A percentile compares a stretch with the other conserved stretches of the same genome.
These are phyloP conservation scores for Diglossa brunneiventris DNA, from an alignment of 2,113 vertebrate genomes.

Conservation along the genomic window DNA sequence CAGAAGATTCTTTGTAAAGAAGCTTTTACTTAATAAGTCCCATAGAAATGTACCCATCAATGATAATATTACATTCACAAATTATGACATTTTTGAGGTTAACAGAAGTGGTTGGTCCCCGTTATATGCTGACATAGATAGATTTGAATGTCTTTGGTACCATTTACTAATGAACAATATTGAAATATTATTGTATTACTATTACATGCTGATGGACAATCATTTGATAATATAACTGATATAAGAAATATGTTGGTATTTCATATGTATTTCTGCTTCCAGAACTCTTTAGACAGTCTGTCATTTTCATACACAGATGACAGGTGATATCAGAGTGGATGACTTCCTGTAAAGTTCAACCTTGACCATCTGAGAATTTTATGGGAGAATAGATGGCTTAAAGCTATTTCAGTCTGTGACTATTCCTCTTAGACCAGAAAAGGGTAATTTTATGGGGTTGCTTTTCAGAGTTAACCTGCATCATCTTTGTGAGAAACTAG, in stretches of 20 bases:
- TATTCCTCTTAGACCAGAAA: not conserved
- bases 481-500: not conserved
- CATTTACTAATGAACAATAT: not conserved
- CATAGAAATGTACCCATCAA: not conserved
- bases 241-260: not conserved
- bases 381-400: not conserved
- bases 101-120: not conserved
- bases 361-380: not conserved
- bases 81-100: not conserved
- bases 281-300: not conserved
- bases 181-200: not conserved
- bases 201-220: not conserved
- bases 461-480: not conserved
- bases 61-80: not conserved
- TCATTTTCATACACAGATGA: not conserved
- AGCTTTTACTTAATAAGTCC: not conserved
- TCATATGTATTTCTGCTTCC: not conserved
- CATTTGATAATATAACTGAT: not conserved
- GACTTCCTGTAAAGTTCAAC: not conserved
- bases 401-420: not conserved
- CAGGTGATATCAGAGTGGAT: rapidly evolving
- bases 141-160: not conserved
- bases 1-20: not conserved
- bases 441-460: not conserved
- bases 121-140: not conserved